Evolutionary conservation across 2,113 vertebrate species (phyloP), one percentile per base, ranked within the genome.

Genomic region (Paramisgurnus dabryanus): DNA sequence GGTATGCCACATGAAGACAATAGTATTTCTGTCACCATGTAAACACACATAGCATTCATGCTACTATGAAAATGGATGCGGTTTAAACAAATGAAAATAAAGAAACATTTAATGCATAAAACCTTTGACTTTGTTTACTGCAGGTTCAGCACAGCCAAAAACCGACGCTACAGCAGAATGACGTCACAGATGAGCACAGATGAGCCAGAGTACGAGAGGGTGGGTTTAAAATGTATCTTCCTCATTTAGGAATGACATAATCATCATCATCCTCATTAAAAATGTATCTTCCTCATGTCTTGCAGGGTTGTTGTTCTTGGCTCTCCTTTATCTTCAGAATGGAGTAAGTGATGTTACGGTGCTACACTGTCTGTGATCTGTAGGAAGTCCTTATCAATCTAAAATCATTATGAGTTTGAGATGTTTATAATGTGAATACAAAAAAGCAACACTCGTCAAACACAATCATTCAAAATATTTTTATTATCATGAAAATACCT

Each of bases 221-320:
- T 93, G 78, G 63, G 87, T 66, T 11, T 81, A 77, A 49, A 47
- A 6, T 53, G 9, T 3, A 12, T 68, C 22, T 27, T 41, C 58
- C 5, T 57, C 15, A 64, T 50, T 64, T 34, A 34, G 27, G 27
- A 34, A 43, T 74, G 15, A 39, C 45, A 49, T 66, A 18, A 65
- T 43, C n/a, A 41, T 60, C 27, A 45, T 80, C 27, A 45, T 78
- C 41, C 7, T 68, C 45, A 34, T 72, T 18, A 5, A 79, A 22
- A 5, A 50, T 71, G 1, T 22, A 64, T 57, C 64, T 61, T 76
- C 0, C 76, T 75, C 85, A 12, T 86, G 57, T 83, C 70, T 22
- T 55, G 15, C 63, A 99, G 98, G 95, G 94, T 0, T 94, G 92
- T 88, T 98, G 95, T 87, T 94, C 95, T 17, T 99, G 96, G 98